These are phyloP conservation scores for Pluvianellus socialis DNA, from an alignment of 2,113 vertebrate genomes.

Conservation along the genomic window DNA sequence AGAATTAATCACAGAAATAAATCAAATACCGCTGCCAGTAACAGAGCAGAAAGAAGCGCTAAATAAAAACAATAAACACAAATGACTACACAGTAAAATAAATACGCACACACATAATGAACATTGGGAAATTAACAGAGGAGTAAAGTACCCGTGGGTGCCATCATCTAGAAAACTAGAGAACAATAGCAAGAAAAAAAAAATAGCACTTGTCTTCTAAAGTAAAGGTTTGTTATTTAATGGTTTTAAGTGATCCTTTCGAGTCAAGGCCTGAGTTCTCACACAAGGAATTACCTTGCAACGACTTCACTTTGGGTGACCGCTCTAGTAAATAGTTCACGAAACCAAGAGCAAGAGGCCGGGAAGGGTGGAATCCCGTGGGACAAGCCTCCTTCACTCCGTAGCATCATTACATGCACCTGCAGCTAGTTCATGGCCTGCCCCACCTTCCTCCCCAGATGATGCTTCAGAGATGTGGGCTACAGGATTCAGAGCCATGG, in stretches of 20 bases:
- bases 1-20: slow-evolving; percentile 55
- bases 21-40: slow-evolving; percentile 11
- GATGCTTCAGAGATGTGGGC: not conserved
- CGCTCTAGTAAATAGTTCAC: rapidly evolving
- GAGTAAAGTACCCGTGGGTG: not conserved
- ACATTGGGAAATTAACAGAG: not conserved
- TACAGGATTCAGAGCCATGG: not conserved
- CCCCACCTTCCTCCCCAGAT: not conserved
- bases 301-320: not conserved
- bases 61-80: slow-evolving; percentile 10
- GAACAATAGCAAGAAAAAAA: not conserved
- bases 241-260: not conserved
- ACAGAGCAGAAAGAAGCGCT: not conserved
- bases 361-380: not conserved
- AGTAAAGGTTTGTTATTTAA: not conserved
- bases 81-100: not conserved
- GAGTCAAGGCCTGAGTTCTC: not conserved
- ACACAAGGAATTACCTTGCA: not conserved
- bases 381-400: not conserved
- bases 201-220: not conserved
- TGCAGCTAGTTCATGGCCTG: rapidly evolving
- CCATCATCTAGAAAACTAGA: not conserved
- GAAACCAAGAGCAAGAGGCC: not conserved
- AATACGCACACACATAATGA: not conserved
- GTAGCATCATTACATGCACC: rapidly evolving